Percentiles rank a stretch among this genome's conserved stretches.
phyloP scores from a whole-genome alignment of 1,140 invertebrate genomes.

The Reticulitermes speratus region DNA sequence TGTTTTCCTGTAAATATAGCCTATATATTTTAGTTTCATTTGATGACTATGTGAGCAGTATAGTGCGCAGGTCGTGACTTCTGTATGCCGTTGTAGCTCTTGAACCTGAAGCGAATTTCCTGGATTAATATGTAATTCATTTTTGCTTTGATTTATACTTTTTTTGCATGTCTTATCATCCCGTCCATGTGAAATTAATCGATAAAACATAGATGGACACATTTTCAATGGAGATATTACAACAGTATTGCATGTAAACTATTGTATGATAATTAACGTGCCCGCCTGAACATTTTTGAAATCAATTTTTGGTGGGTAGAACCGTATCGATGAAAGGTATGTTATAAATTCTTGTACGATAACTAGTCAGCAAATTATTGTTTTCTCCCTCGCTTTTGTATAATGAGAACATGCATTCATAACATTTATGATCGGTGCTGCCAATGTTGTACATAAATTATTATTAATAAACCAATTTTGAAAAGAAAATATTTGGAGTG shows the following conservation, averaged over 20 bases:
- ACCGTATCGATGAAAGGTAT: neutral
- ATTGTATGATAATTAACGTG: neutral
- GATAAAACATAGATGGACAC: slow-evolving; percentile 12
- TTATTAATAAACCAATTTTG: slow-evolving; percentile 5
- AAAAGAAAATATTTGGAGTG: neutral
- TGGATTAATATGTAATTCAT: neutral
- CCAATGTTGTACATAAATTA: slow-evolving; percentile 2
- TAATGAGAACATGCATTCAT: neutral
- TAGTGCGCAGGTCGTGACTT: neutral
- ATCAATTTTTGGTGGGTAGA: neutral
- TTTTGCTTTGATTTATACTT: neutral
- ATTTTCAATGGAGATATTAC: neutral
- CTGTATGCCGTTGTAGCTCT: neutral
- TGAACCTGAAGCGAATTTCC: neutral
- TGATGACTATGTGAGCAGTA: neutral
- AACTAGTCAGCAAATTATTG: slow-evolving; percentile 1
- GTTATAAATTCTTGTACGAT: neutral
- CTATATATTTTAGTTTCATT: neutral
- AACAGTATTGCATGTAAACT: slow-evolving; percentile 2
- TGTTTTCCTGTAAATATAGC: neutral
- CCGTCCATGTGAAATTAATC: slow-evolving; percentile 8
- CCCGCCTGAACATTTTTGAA: neutral
- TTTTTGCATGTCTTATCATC: slow-evolving; percentile 1
- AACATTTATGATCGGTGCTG: slow-evolving; percentile 4
- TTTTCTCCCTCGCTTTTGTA: slow-evolving; percentile 10